A percentile compares a stretch with the other conserved stretches of the same genome.
Evolutionary conservation across 1,140 invertebrate species (phyloP).

Genomic region (Pararge aegeria): DNA sequence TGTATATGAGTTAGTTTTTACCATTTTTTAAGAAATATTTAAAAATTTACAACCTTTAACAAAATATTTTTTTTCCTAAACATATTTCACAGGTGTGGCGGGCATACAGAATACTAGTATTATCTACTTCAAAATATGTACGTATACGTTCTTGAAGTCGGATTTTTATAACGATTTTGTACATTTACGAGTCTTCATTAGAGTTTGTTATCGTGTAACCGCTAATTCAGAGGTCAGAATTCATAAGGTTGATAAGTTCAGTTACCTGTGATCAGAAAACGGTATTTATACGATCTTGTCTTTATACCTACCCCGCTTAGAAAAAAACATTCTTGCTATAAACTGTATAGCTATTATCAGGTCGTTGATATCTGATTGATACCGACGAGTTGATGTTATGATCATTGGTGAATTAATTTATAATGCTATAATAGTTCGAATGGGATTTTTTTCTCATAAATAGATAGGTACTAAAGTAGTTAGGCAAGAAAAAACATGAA

Average conservation of each 20-base stretch:
- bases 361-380: slow-evolving; percentile 22
- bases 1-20: no score
- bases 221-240: slow-evolving; percentile 12
- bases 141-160: no score
- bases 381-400: neutral
- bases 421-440: neutral
- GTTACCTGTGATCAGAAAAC: slow-evolving; percentile 15
- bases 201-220: neutral
- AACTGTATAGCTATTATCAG: slow-evolving; percentile 7
- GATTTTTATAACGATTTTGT: neutral
- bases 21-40: no score
- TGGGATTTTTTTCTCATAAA: neutral
- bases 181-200: neutral
- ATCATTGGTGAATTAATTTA: slow-evolving; percentile 1
- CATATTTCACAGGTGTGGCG: no score
- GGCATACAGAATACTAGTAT: no score
- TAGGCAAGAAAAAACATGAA: neutral
- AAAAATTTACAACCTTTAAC: no score
- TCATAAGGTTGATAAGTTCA: slow-evolving; percentile 14
- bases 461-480: neutral
- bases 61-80: no score
- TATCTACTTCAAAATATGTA: no score
- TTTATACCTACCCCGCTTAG: neutral
- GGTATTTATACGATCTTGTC: neutral
- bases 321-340: slow-evolving; percentile 12